phyloP scores from a whole-genome alignment of 2,797 vertebrate species.

The Aldrovandia affinis region DNA sequence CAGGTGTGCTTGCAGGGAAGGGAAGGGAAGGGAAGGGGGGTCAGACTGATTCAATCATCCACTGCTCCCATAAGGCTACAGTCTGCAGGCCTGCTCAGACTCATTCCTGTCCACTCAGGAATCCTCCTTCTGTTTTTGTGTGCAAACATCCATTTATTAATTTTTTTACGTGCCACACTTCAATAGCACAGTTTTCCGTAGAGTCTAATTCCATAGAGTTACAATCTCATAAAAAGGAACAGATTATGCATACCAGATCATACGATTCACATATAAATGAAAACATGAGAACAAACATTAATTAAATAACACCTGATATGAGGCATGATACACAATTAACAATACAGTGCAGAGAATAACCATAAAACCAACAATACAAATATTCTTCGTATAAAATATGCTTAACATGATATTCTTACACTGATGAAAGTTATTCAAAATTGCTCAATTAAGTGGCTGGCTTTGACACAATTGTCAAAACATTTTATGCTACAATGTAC shows the following conservation, averaged over 20 bases:
- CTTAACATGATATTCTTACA: background rate
- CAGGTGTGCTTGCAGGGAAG: constrained; percentile 51
- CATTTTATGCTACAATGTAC: background rate
- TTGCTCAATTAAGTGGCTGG: background rate
- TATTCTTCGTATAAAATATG: background rate
- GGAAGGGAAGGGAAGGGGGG: background rate
- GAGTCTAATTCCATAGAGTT: background rate
- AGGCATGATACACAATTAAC: background rate
- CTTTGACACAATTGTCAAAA: background rate
- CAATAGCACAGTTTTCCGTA: background rate
- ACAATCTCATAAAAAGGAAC: background rate
- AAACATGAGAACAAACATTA: background rate
- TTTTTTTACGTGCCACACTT: background rate
- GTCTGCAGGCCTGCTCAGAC: background rate
- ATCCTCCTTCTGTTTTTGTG: no score
- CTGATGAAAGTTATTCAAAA: background rate
- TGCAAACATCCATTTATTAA: background rate
- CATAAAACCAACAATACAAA: background rate
- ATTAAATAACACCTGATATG: background rate
- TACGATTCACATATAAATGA: background rate
- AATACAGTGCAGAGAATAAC: background rate
- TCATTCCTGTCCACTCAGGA: background rate
- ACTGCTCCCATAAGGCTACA: background rate
- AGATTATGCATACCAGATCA: background rate
- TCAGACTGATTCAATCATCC: constrained; percentile 16